Base-by-base conservation (phyloP, 2,888 invertebrate species). In the Arrhopalites spinosus region DNA sequence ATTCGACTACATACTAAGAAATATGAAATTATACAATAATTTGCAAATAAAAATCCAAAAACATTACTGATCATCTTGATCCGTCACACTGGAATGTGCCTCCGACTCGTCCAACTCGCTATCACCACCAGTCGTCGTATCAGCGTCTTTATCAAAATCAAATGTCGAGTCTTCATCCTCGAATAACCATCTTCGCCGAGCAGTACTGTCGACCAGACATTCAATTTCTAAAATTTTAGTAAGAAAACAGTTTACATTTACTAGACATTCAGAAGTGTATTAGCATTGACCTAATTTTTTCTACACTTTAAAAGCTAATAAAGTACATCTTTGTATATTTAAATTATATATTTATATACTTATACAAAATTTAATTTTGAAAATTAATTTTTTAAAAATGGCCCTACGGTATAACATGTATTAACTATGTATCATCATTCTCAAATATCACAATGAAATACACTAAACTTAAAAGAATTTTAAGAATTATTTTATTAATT, bases 171-270 rank as follows among this genome's bases (percentile, higher is more conserved):
- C 75, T 71, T 80, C 80, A 15, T 79, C 79, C 50, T 82, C 80
- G 64, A 66, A 71, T 27, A 74, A 23, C 70, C 71, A 74, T 17
- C 68, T 36, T 2, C 36, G 63, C 13, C 71, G 50, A 29, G 64
- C 15, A 20, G 20, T 64, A 1, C 45, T 15, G 25, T 70, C 77
- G 15, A 73, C 17, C 25, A 81, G 63, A 30, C 79, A 76, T 53
- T 80, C 81, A 17, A 82, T 78, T 75, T 81, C 79, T 25, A 93
- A 90, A 85, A n/a, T n/a, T n/a, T n/a, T n/a, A n/a, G n/a, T n/a
- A n/a, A n/a, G n/a, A n/a, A n/a, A n/a, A n/a, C n/a, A n/a, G n/a
- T n/a, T n/a, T n/a, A n/a, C n/a, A n/a, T n/a, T n/a, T n/a, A n/a
- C n/a, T n/a, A n/a, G n/a, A n/a, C n/a, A n/a, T n/a, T n/a, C n/a